Conservation (phyloP, 2,888 invertebrate genomes). For the Scaptomyza flava region DNA sequence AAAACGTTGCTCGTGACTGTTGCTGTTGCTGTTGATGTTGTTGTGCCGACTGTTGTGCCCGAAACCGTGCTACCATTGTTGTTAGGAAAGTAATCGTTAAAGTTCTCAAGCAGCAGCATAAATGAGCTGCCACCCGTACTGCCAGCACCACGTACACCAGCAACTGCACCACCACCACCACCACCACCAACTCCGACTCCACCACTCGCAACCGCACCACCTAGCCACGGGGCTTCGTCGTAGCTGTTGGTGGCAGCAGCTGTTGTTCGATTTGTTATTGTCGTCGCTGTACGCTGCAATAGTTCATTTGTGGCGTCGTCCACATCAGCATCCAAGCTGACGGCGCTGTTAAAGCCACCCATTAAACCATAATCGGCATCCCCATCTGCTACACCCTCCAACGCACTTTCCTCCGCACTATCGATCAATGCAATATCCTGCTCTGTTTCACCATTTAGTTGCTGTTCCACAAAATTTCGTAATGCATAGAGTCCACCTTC, state of each 20-base stretch:
- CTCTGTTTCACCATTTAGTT: slow-evolving; percentile 46
- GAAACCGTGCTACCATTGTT: slow-evolving; percentile 83
- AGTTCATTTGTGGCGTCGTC: slow-evolving; percentile 48
- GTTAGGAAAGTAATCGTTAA: slow-evolving; percentile 91
- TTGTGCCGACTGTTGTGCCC: slow-evolving; percentile 76
- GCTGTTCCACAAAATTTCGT: slow-evolving; percentile 69
- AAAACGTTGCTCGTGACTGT: slow-evolving; percentile 68
- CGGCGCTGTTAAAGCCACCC: slow-evolving; percentile 63
- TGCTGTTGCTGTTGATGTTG: slow-evolving; percentile 27
- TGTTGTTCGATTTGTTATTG: slow-evolving; percentile 55
- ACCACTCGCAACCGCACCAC: slow-evolving; percentile 9
- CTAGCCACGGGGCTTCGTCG: slow-evolving; percentile 44
- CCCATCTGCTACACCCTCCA: slow-evolving; percentile 64
- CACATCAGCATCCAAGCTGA: slow-evolving; percentile 26
- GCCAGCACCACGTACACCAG: slow-evolving; percentile 9
- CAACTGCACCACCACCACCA: slow-evolving; percentile 10
- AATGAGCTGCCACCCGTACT: slow-evolving; percentile 83
- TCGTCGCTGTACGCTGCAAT: slow-evolving; percentile 59
- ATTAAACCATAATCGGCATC: slow-evolving; percentile 77
- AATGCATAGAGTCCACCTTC: slow-evolving; percentile 52
- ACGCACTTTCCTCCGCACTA: slow-evolving; percentile 80
- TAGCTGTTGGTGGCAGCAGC: slow-evolving; percentile 23
- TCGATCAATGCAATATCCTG: slow-evolving; percentile 81
- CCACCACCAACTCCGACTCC: background rate
- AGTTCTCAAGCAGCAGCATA: slow-evolving; percentile 90